Base-by-base conservation (phyloP, 2,113 vertebrate genomes). In the Trochalopteron elliotii region DNA sequence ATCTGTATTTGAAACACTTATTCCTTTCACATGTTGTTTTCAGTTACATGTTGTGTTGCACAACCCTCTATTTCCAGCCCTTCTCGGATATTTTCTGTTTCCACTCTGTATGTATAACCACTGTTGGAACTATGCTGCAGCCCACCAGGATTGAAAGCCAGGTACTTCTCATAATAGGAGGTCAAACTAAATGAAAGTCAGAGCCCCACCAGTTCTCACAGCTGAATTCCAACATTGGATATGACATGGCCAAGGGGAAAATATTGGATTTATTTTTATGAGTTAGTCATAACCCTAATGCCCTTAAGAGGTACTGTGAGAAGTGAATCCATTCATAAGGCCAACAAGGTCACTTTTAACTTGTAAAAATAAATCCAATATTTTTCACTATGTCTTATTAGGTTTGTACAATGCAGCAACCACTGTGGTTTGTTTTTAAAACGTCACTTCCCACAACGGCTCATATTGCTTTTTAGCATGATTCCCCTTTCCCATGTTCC, bases 191-290 rank as follows among this genome's bases (percentile, higher is more conserved):
- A 98, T 98, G 97, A 98, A 97, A 98, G 92, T 96, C 69, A 0
- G 93, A 94, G 82, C 97, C 96, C 96, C 96, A 95, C 91, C 83
- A 67, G 90, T 97, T 92, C 96, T 96, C 93, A 96, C 95, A 97
- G 96, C 97, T 97, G 97, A 97, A 97, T 97, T 93, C 97, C 96
- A 97, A 75, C 97, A 96, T 94, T 96, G 94, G 97, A 97, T 97
- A 96, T 97, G 97, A 98, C 98, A 98, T 97, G 97, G 98, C 98
- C 98, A 93, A 97, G 92, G 98, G 98, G 97, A 89, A 98, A 98
- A 98, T 98, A 98, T 98, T 98, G 98, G 98, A 98, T 98, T 98
- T 98, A 97, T 98, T 98, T 98, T 98, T 98, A 98, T 98, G 98
- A 98, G 98, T 96, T 97, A 97, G 96, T 97, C 97, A 97, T 98